Base-by-base conservation (phyloP, 2,113 vertebrate species). In the Catagonus wagneri region DNA sequence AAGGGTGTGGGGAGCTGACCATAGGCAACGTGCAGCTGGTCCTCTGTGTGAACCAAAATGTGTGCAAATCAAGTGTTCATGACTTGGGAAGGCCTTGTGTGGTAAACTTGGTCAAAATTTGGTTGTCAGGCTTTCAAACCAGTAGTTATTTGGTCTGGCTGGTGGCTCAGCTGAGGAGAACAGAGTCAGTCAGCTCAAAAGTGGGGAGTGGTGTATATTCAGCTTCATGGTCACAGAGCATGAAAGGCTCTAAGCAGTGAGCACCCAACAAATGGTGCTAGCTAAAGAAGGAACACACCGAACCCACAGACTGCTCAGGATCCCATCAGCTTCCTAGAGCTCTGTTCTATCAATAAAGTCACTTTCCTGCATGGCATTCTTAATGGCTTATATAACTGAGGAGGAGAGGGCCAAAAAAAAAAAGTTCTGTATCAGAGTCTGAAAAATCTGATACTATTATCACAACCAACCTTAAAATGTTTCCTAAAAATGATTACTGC, bases 121-220 rank as follows among this genome's bases (percentile, higher is more conserved):
- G 34, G 65, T 9, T 44, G 69, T 80, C 76, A n/a, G 2, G 20
- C 74, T 89, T 92, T 90, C 69, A 92, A 27, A 86, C 89, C 34
- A 72, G 34, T 10, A n/a, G 44, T 71, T 78, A 34, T 76, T 52
- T 63, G 54, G n/a, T 76, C 56, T 90, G 76, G 25, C 52, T 79
- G 25, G 75, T 94, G 93, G 93, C 71, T 95, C 83, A 61, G 63
- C 3, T 16, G 25, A 36, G 50, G 23, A 94, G 54, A 84, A 61
- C 1, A 60, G 92, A 71, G 71, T 32, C 17, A 25, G 74, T n/a
- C n/a, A 65, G 39, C 66, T 71, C 54, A 52, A 79, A 63, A 34
- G 1, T 7, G 81, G 54, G 25, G 3, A 15, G 71, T 10, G 29
- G 4, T 14, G 2, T 90, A 71, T 78, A 36, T 52, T 80, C 19